Evolutionary conservation across 2,797 vertebrate species (phyloP).

Genomic region (Karalla daura): DNA sequence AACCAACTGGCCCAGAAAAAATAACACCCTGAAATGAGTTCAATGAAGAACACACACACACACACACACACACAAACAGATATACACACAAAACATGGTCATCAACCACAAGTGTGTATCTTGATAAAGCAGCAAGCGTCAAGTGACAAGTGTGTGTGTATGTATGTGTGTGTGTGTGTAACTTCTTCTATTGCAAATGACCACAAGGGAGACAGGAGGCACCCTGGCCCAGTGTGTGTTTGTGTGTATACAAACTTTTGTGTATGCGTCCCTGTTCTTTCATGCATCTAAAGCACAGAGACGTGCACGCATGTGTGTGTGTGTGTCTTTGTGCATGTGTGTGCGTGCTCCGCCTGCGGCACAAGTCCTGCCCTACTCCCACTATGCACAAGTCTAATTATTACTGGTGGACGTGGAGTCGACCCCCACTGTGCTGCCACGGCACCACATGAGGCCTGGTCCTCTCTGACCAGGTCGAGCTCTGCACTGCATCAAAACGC

Average conservation of each 20-base stretch:
- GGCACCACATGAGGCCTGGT: constrained; percentile 21
- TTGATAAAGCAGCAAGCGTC: constrained; percentile 2
- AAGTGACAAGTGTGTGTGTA: background rate
- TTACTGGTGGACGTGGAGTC: constrained; percentile 47
- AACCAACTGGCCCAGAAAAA: constrained; percentile 47
- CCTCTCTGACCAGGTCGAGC: constrained; percentile 17
- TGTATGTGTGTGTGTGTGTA: constrained; percentile 14
- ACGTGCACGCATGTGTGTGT: background rate
- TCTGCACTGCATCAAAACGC: constrained; percentile 7
- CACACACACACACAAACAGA: constrained; percentile 4
- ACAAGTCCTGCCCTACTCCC: constrained; percentile 40
- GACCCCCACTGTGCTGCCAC: constrained; percentile 21
- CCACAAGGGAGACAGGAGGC: constrained; percentile 19
- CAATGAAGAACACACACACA: constrained; percentile 4
- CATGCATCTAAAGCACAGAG: constrained; percentile 29
- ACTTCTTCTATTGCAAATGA: constrained; percentile 44
- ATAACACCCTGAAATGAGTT: constrained; percentile 41
- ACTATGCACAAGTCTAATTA: constrained; percentile 62
- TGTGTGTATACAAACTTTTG: constrained; percentile 13
- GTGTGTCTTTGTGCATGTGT: background rate
- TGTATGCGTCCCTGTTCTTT: constrained; percentile 18
- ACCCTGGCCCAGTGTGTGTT: constrained; percentile 1
- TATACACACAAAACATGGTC: background rate
- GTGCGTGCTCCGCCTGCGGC: constrained; percentile 26
- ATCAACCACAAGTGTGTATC: constrained; percentile 11